phyloP scores from a whole-genome alignment of 2,113 vertebrate genomes.

The Mesocricetus auratus region DNA sequence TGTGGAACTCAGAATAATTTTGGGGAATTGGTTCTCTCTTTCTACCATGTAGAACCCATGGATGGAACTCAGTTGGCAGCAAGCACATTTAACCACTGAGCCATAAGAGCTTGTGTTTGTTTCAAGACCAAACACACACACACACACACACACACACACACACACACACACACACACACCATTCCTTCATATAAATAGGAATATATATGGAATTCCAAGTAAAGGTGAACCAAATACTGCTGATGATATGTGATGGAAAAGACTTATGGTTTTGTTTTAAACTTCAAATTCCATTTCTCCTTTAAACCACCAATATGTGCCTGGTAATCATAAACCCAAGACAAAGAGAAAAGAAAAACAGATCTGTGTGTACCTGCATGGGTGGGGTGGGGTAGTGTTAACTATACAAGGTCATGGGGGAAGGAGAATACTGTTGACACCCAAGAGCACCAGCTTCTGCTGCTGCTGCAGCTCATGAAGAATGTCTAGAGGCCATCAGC shows the following conservation, averaged over 20 bases:
- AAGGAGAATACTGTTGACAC: not conserved
- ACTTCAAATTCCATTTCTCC: constrained; percentile 27
- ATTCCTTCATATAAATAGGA: not conserved
- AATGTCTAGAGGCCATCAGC: not conserved
- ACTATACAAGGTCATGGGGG: not conserved
- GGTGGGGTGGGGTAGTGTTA: not conserved
- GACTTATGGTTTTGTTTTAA: not conserved
- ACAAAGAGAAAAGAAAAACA: constrained; percentile 13
- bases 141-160: not conserved
- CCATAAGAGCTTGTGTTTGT: not conserved
- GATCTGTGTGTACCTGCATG: not conserved
- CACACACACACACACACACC: no score
- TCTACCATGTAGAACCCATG: not conserved
- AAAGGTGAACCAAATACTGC: not conserved
- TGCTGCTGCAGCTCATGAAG: not conserved
- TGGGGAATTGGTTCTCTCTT: not conserved
- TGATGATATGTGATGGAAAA: not conserved
- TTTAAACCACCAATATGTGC: constrained; percentile 10
- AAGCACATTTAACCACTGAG: not conserved
- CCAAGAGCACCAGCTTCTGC: no score
- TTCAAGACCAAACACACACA: not conserved
- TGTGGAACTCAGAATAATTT: not conserved
- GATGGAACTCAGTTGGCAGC: not conserved
- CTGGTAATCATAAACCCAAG: not conserved
- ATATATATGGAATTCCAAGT: not conserved